Conservation (phyloP, 2,113 vertebrate species). For the Hystrix brachyura region DNA sequence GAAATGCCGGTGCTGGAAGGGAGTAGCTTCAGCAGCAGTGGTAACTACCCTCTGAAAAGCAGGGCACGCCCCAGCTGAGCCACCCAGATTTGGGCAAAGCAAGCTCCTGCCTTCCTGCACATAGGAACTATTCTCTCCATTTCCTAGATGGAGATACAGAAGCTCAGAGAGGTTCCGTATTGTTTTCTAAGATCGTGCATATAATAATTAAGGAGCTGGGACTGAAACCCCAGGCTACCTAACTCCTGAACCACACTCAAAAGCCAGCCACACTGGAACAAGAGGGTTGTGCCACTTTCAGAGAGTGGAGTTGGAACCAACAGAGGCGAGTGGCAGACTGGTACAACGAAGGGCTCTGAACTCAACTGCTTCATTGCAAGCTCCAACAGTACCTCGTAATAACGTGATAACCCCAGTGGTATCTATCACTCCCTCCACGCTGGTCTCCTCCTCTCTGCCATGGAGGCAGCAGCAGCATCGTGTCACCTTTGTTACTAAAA, state of each 20-base stretch:
- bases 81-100: fast-evolving
- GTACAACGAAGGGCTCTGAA: fast-evolving
- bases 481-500: fast-evolving
- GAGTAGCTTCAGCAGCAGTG: fast-evolving
- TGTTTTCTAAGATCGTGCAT: not conserved
- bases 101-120: not conserved
- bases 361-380: not conserved
- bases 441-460: not conserved
- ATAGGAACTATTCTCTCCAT: fast-evolving
- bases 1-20: fast-evolving
- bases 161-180: not conserved
- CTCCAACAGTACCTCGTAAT: fast-evolving
- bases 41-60: not conserved
- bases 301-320: not conserved
- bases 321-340: not conserved
- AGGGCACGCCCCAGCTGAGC: too few relatives aligned
- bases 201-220: not conserved
- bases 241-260: not conserved
- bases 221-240: not conserved
- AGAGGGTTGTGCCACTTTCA: not conserved
- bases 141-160: not conserved
- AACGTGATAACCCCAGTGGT: not conserved
- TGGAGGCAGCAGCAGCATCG: too few relatives aligned
- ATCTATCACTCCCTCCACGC: not conserved
- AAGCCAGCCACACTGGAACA: fast-evolving